phyloP scores from a whole-genome alignment of 1,140 invertebrate genomes.

The Anoplolepis gracilipes region DNA sequence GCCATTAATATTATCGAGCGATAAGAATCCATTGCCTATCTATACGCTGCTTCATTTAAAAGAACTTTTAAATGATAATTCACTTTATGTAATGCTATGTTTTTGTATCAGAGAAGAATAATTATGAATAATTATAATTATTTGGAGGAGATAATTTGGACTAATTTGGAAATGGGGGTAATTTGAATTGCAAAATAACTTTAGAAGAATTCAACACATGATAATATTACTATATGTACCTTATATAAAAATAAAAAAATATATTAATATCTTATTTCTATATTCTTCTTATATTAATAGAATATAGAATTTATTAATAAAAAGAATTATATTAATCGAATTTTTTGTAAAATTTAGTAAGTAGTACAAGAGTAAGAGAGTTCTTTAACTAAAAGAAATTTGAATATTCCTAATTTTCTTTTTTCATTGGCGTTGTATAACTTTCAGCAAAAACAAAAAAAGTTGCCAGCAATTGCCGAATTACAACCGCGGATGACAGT shows the following conservation, averaged over 20 bases:
- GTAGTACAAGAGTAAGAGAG: not conserved
- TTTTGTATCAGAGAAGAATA: not conserved
- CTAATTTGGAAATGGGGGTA: no score
- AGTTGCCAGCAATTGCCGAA: slow-evolving; percentile 25
- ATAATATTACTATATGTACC: not conserved
- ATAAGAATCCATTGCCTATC: slow-evolving; percentile 60
- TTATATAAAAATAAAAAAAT: not conserved
- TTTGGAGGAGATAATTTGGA: not conserved
- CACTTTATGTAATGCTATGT: not conserved
- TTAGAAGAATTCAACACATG: not conserved
- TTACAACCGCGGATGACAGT: slow-evolving; percentile 51
- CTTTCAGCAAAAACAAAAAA: slow-evolving; percentile 42
- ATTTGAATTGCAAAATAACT: not conserved
- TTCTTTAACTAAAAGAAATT: slow-evolving; percentile 28
- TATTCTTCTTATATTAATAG: no score
- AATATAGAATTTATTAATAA: not conserved
- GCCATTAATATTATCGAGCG: slow-evolving; percentile 59
- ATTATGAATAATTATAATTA: not conserved
- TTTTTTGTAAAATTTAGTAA: slow-evolving; percentile 10
- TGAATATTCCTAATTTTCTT: slow-evolving; percentile 40
- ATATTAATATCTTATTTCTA: no score
- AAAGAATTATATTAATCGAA: not conserved
- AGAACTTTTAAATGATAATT: not conserved
- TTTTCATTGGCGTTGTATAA: slow-evolving; percentile 36
- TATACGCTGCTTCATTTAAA: not conserved